Conservation (phyloP, 2,888 invertebrate species). For the Keiferia lycopersicella region DNA sequence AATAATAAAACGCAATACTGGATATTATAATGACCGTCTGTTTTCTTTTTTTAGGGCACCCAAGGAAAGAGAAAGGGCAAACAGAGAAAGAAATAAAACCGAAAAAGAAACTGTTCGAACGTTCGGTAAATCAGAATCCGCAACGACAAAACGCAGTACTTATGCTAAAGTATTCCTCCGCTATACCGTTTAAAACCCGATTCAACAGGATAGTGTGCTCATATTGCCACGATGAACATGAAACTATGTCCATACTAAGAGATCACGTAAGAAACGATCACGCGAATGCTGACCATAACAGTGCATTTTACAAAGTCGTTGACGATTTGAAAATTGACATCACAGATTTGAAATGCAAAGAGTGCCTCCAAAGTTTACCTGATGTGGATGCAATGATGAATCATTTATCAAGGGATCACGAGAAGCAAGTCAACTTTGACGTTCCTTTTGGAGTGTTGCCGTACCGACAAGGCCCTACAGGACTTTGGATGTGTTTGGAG, state of each 20-base stretch:
- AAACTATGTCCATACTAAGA: slow-evolving; percentile 65
- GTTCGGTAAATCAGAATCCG: slow-evolving; percentile 74
- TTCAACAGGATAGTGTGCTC: slow-evolving; percentile 74
- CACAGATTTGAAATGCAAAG: slow-evolving; percentile 65
- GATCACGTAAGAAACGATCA: slow-evolving; percentile 65
- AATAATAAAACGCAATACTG: slow-evolving; percentile 27
- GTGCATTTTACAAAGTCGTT: slow-evolving; percentile 72
- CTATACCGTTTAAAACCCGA: slow-evolving; percentile 73
- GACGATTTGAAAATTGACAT: slow-evolving; percentile 72
- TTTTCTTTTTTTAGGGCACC: slow-evolving; percentile 77
- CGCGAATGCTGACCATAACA: slow-evolving; percentile 65
- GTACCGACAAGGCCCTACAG: slow-evolving; percentile 61
- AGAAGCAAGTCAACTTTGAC: slow-evolving; percentile 63
- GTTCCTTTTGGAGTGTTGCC: slow-evolving; percentile 72
- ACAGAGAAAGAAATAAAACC: slow-evolving; percentile 66
- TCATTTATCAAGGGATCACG: slow-evolving; percentile 64
- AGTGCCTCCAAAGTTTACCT: slow-evolving; percentile 56
- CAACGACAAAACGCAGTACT: slow-evolving; percentile 74
- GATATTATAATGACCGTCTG: slow-evolving; percentile 68
- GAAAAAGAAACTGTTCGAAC: slow-evolving; percentile 75
- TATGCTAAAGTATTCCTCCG: slow-evolving; percentile 67
- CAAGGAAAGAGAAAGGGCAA: slow-evolving; percentile 61
- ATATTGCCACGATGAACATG: slow-evolving; percentile 72
- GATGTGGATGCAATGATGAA: slow-evolving; percentile 65
- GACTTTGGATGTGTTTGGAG: slow-evolving; percentile 69